Evolutionary conservation across 2,113 vertebrate species (phyloP).

Genomic region (Pyrgilauda ruficollis): DNA sequence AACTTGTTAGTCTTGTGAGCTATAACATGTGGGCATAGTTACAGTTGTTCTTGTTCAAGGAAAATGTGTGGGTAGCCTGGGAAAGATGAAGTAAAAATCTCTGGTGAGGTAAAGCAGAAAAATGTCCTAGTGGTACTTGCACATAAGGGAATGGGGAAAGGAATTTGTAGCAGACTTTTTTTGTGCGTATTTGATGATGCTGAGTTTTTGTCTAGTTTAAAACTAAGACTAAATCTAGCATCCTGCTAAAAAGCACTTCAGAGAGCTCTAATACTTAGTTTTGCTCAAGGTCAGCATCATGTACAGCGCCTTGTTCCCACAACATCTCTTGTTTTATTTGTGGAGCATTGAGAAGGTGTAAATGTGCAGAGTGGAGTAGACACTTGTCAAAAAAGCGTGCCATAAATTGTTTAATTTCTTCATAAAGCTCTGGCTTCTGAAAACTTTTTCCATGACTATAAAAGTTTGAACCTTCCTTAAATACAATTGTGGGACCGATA

Average conservation of each 20-base stretch:
- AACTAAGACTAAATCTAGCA: not conserved
- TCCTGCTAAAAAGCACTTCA: not conserved
- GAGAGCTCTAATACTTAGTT: not conserved
- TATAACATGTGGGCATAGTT: not conserved
- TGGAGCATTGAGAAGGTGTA: not conserved
- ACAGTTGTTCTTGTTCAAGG: not conserved
- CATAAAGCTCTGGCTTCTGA: not conserved
- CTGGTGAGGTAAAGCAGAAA: not conserved
- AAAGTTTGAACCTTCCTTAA: not conserved
- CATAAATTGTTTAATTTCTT: not conserved
- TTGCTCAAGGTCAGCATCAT: not conserved
- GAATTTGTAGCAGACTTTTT: not conserved
- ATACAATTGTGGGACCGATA: not conserved
- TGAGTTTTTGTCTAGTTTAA: not conserved
- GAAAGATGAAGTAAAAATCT: not conserved
- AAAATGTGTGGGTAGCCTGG: not conserved
- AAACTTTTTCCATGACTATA: not conserved
- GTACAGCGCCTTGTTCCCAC: not conserved
- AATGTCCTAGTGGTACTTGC: not conserved
- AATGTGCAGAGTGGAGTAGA: not conserved
- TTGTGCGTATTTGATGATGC: not conserved
- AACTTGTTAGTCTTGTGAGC: not conserved
- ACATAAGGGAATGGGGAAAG: not conserved
- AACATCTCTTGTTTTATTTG: not conserved
- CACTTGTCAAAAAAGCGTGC: not conserved